These are phyloP conservation scores for Ailurus styani DNA, from an alignment of 2,113 vertebrate genomes.

Conservation along the genomic window DNA sequence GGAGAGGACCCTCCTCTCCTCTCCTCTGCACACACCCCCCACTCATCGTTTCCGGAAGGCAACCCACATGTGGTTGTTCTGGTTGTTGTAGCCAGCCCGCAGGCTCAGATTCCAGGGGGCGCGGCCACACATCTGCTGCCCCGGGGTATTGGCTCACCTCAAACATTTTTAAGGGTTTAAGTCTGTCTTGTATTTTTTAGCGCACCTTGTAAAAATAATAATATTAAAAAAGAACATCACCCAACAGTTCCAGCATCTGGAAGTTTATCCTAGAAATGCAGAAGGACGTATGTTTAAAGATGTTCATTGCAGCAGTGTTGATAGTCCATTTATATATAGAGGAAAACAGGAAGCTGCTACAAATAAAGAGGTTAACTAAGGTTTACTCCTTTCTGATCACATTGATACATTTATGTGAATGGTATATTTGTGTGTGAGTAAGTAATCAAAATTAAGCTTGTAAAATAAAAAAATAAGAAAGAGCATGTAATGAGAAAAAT, in stretches of 20 bases:
- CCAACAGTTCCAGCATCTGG: neutral
- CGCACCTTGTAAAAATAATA: neutral
- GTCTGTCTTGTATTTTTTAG: neutral
- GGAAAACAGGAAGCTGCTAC: neutral
- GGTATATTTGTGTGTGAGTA: neutral
- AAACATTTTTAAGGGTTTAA: neutral
- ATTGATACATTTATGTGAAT: neutral
- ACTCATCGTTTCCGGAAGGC: neutral
- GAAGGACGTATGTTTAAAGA: neutral
- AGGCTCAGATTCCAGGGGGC: neutral
- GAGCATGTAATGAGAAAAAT: too few relatives aligned
- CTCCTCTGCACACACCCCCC: neutral
- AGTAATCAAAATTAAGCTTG: neutral
- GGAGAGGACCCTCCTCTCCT: neutral
- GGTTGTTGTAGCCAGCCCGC: neutral
- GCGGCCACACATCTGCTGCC: accelerated
- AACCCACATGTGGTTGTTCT: neutral
- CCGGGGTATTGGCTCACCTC: neutral
- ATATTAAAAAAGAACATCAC: neutral
- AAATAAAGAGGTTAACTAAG: neutral
- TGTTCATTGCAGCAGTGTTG: neutral
- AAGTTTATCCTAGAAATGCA: neutral
- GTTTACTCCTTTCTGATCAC: neutral
- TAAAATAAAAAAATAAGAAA: neutral
- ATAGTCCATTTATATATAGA: neutral